Base-by-base conservation (phyloP, 1,140 invertebrate genomes). In the Chelonus insularis region DNA sequence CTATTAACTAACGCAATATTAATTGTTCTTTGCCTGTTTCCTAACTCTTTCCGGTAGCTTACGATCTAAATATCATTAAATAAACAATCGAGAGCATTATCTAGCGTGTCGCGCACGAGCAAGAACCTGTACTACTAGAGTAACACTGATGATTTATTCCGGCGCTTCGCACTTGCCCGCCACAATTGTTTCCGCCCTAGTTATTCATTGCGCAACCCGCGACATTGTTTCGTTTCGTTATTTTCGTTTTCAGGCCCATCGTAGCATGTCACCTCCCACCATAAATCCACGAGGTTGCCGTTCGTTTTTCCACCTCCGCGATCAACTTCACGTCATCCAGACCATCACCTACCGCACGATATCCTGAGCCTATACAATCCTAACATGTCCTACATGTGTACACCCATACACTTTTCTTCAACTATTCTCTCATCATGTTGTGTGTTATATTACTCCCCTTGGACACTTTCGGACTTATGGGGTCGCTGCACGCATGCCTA, bases 171-270 rank as follows among this genome's bases (percentile, higher is more conserved):
- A 78, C 77, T 80, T 78, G 75, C 71, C 68, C 73, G 71, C 73
- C 75, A 77, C 76, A 75, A 79, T 78, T 78, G 77, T 79, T 79
- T 79, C 77, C 76, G 77, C 77, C 76, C 77, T 79, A 78, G 77
- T 79, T 79, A 73, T 62, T 72, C 58, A 70, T 79, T 79, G 75
- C 76, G 76, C 73, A 75, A 79, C 58, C 51, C 68, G 55, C 76
- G 74, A 78, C 77, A 79, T 79, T 78, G 76, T 79, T 79, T 60
- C 69, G 72, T 78, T 74, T 74, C 73, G 76, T 78, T 77, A 74
- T 78, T 79, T 79, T 79, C 77, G 74, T 79, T 79, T 79, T 79
- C 76, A 78, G 73, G 75, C 77, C 75, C 77, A 78, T 66, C 75
- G 74, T 79, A 78, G 76, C 77, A 78, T 79, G 76, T 79, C 77